Evolutionary conservation across 2,797 vertebrate genomes (phyloP).

Genomic region (Sandelia bainsii): DNA sequence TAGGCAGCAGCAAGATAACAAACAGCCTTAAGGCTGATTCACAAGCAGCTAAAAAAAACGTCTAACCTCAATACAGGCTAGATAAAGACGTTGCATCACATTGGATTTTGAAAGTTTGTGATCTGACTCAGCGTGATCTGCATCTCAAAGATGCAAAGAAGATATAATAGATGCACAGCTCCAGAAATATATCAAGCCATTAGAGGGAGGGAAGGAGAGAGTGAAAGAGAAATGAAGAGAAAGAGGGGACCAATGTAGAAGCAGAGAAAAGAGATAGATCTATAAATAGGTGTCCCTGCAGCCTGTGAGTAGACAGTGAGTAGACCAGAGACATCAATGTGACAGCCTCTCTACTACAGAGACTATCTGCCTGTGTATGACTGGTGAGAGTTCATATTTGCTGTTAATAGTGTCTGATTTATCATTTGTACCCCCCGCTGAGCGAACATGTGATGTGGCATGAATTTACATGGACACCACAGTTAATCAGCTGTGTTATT

Average conservation of each 20-base stretch:
- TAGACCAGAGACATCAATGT: slow-evolving; percentile 80
- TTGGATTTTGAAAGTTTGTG: slow-evolving; percentile 43
- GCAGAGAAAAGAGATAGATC: slow-evolving; percentile 72
- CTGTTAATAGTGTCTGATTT: slow-evolving; percentile 52
- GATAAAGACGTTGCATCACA: not conserved
- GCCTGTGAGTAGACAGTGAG: slow-evolving; percentile 81
- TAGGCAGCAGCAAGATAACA: slow-evolving; percentile 18
- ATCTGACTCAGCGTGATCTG: slow-evolving; percentile 42
- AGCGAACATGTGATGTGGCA: slow-evolving; percentile 26
- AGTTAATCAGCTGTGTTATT: slow-evolving; percentile 2
- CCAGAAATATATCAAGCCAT: slow-evolving; percentile 77
- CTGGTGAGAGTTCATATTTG: slow-evolving; percentile 49
- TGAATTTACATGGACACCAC: slow-evolving; percentile 28
- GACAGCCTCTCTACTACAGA: slow-evolving; percentile 70
- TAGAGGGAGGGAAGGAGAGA: slow-evolving; percentile 52
- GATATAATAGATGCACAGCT: slow-evolving; percentile 63
- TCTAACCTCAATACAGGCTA: not conserved
- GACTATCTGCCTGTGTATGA: slow-evolving; percentile 48
- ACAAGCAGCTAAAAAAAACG: slow-evolving; percentile 23
- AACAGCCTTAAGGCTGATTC: slow-evolving; percentile 9
- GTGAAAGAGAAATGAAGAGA: slow-evolving; percentile 59
- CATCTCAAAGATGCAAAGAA: slow-evolving; percentile 65
- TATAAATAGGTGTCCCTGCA: slow-evolving; percentile 82
- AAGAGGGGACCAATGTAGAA: slow-evolving; percentile 66
- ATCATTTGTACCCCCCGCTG: slow-evolving; percentile 50